Percentiles rank a stretch among this genome's conserved stretches.
Conservation (phyloP, 2,888 invertebrate genomes). For the Anticlea derivata region DNA sequence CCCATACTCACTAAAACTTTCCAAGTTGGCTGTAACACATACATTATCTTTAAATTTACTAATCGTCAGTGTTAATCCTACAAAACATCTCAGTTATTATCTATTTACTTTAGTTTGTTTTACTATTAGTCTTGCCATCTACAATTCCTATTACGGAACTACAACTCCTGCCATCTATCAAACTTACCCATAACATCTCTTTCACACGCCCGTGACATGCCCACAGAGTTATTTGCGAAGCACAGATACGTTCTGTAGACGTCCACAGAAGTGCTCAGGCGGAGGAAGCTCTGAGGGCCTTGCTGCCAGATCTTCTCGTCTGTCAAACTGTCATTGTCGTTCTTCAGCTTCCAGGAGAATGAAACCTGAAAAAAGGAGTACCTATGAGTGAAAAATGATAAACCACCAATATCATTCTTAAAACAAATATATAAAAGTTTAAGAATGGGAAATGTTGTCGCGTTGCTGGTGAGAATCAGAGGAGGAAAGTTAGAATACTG, state of each 20-base stretch:
- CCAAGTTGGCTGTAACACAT: constrained; percentile 86
- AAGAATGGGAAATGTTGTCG: no score
- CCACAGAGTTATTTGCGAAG: constrained; percentile 93
- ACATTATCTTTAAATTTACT: constrained; percentile 20
- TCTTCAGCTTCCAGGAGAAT: constrained; percentile 93
- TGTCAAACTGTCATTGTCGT: constrained; percentile 90
- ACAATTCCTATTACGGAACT: no score
- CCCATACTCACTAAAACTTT: constrained; percentile 79
- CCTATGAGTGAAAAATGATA: no score
- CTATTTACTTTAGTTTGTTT: no score
- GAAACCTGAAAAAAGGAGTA: constrained; percentile 73
- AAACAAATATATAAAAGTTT: no score
- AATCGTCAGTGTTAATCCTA: neutral
- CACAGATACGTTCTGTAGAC: constrained; percentile 91
- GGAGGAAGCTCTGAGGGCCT: constrained; percentile 79
- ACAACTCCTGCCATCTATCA: constrained; percentile 1
- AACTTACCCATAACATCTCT: constrained; percentile 86
- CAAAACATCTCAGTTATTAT: no score
- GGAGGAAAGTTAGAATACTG: no score
- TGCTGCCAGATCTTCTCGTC: constrained; percentile 81
- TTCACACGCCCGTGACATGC: constrained; percentile 86
- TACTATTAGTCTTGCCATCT: no score
- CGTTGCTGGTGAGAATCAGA: no score
- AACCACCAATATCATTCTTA: no score
- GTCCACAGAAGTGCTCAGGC: constrained; percentile 66